Conservation (phyloP, 2,797 vertebrate species). For the Alexandromys oeconomus region DNA sequence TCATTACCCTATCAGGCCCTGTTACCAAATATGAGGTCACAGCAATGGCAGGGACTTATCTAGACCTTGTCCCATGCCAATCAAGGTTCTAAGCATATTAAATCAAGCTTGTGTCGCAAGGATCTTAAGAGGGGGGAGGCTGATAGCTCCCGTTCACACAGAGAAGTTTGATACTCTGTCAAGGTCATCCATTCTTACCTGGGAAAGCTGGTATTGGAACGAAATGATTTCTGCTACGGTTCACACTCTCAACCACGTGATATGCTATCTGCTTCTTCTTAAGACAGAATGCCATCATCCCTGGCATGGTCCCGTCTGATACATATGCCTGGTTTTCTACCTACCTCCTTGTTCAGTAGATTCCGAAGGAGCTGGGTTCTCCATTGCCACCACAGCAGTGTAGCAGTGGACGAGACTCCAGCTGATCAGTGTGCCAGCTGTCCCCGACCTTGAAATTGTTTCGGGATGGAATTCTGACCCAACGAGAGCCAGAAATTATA, state of each 20-base stretch:
- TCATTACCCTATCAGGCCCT: not conserved
- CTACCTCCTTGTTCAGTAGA: not conserved
- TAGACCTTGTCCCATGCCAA: not conserved
- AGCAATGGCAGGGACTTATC: not conserved
- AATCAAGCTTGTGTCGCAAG: not conserved
- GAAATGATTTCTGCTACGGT: no score
- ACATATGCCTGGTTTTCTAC: not conserved
- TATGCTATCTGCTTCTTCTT: not conserved
- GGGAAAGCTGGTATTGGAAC: not conserved
- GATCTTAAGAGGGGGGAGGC: not conserved
- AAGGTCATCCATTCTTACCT: not conserved
- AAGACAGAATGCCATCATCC: no score
- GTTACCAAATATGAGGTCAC: conserved; percentile 13
- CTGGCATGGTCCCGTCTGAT: not conserved
- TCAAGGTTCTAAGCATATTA: not conserved
- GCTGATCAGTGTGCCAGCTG: no score
- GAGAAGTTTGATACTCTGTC: not conserved
- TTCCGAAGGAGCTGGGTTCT: not conserved
- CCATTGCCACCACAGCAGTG: not conserved
- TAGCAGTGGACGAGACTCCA: not conserved
- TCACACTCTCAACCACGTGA: not conserved
- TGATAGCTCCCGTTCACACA: not conserved
- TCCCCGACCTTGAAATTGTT: not conserved
- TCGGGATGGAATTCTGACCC: not conserved
- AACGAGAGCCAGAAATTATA: not conserved